Percentiles rank a stretch among this genome's conserved stretches.
These are phyloP conservation scores for Emys orbicularis DNA, from an alignment of 2,797 vertebrate species.

Conservation along the genomic window DNA sequence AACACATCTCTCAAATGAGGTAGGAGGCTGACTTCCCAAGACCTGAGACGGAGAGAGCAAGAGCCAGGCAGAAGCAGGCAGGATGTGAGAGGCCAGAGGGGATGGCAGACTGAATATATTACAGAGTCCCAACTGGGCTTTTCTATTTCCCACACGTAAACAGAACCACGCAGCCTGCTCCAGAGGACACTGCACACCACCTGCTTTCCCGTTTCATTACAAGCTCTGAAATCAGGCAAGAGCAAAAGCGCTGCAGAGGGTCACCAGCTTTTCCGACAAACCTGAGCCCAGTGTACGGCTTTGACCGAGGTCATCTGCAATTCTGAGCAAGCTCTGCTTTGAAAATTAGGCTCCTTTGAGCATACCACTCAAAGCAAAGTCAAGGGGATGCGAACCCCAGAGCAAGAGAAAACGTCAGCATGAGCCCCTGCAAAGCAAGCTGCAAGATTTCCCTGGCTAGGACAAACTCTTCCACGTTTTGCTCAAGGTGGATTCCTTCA, in stretches of 20 bases:
- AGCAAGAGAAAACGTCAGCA: accelerated
- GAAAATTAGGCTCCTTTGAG: background rate
- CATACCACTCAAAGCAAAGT: accelerated
- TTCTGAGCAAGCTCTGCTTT: background rate
- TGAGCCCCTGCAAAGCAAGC: accelerated
- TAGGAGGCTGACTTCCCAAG: background rate
- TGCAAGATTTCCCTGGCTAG: accelerated
- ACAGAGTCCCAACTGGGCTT: accelerated
- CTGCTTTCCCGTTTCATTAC: accelerated
- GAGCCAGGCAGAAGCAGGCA: background rate
- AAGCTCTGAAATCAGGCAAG: background rate
- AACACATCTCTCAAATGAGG: background rate
- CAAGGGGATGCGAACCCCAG: background rate
- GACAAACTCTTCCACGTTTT: background rate
- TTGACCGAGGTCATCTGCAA: background rate
- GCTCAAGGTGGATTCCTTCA: background rate
- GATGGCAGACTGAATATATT: background rate
- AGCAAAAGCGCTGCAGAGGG: accelerated
- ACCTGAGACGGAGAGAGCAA: background rate
- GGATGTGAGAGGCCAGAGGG: background rate
- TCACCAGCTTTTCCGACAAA: background rate
- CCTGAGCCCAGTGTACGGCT: background rate
- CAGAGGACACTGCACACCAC: background rate
- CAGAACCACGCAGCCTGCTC: accelerated
- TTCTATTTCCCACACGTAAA: accelerated